These are phyloP conservation scores for Melanogrammus aeglefinus DNA, from an alignment of 2,797 vertebrate species.

Conservation along the genomic window DNA sequence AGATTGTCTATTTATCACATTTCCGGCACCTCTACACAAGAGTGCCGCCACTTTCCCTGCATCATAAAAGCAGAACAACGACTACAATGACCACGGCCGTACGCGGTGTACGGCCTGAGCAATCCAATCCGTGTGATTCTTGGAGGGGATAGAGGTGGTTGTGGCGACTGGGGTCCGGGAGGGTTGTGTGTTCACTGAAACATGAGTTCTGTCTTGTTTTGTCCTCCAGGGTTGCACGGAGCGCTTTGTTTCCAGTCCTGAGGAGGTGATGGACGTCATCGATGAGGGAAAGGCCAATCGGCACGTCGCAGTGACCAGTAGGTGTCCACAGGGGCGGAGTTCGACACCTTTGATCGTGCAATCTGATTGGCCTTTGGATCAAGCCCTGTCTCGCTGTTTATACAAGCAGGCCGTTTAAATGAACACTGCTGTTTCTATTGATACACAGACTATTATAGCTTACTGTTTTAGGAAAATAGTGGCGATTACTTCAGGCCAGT, in stretches of 20 bases:
- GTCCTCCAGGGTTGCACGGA: slow-evolving; percentile 82
- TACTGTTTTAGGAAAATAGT: background rate
- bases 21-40: too few relatives aligned
- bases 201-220: background rate
- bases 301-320: slow-evolving; percentile 91
- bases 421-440: background rate
- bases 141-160: too few relatives aligned
- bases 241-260: slow-evolving; percentile 90
- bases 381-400: background rate
- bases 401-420: too few relatives aligned
- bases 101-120: too few relatives aligned
- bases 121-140: too few relatives aligned
- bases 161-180: too few relatives aligned
- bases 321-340: slow-evolving; percentile 43
- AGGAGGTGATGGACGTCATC: slow-evolving; percentile 94
- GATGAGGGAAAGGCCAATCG: slow-evolving; percentile 91
- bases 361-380: background rate
- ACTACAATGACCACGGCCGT: too few relatives aligned
- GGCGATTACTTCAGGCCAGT: too few relatives aligned
- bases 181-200: background rate
- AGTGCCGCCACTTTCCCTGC: too few relatives aligned
- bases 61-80: too few relatives aligned
- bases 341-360: background rate
- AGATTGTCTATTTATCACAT: too few relatives aligned
- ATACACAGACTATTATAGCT: background rate